phyloP scores from a whole-genome alignment of 2,797 vertebrate species.

The Lutjanus argentimaculatus region DNA sequence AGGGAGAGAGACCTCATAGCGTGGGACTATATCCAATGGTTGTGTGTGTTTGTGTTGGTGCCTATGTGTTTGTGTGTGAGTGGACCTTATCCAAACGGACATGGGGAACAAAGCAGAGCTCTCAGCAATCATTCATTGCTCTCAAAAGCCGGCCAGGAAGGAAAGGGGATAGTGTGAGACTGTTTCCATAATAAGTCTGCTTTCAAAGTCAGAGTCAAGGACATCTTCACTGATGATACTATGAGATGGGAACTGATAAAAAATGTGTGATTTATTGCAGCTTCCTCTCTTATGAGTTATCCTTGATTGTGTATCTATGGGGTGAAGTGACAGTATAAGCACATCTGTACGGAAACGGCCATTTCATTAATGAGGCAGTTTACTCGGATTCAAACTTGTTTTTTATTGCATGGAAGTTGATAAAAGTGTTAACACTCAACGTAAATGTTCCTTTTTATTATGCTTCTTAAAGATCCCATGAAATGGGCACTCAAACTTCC shows the following conservation, averaged over 20 bases:
- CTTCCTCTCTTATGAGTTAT: conserved; percentile 61
- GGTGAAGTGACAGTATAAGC: conserved; percentile 40
- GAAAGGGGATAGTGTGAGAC: conserved; percentile 65
- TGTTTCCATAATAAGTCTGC: conserved; percentile 72
- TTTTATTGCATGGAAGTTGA: conserved; percentile 26
- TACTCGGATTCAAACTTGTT: conserved; percentile 35
- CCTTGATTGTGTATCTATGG: conserved; percentile 55
- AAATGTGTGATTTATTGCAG: conserved; percentile 68
- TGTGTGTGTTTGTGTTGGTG: conserved; percentile 69
- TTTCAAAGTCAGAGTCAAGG: conserved; percentile 85
- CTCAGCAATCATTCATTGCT: conserved; percentile 81
- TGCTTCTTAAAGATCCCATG: conserved; percentile 23
- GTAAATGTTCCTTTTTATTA: conserved; percentile 50
- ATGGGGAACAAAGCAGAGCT: conserved; percentile 78
- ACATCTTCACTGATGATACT: conserved; percentile 72
- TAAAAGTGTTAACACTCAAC: conserved; percentile 37
- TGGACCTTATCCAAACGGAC: conserved; percentile 81
- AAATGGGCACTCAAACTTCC: conserved; percentile 35
- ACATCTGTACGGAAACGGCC: conserved; percentile 58
- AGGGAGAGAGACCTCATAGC: conserved; percentile 72
- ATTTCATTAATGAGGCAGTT: conserved; percentile 48
- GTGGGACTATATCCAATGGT: conserved; percentile 71
- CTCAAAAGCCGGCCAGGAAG: conserved; percentile 78
- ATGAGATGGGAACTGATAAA: conserved; percentile 66
- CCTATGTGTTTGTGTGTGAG: conserved; percentile 48